phyloP scores from a whole-genome alignment of 2,888 invertebrate species.

The Ormia ochracea region DNA sequence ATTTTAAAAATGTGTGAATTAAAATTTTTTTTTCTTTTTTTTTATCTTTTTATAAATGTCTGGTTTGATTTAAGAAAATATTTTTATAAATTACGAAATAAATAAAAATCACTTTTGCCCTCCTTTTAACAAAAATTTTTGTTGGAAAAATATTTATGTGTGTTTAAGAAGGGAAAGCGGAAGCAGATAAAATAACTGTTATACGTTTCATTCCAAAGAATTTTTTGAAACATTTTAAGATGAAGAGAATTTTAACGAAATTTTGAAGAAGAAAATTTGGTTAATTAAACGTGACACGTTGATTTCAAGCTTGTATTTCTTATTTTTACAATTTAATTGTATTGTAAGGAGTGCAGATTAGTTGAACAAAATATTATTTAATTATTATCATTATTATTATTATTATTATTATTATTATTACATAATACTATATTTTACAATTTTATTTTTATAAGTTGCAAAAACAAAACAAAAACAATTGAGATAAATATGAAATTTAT shows the following conservation, averaged over 20 bases:
- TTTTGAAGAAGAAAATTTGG: background rate
- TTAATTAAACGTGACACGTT: background rate
- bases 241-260: conserved; percentile 13
- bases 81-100: background rate
- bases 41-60: background rate
- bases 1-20: background rate
- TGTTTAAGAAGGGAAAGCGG: too few relatives aligned
- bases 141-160: conserved; percentile 66
- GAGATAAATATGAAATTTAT: conserved; percentile 40
- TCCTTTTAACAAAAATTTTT: conserved; percentile 69
- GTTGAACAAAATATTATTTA: conserved; percentile 39
- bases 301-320: background rate
- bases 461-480: conserved; percentile 42
- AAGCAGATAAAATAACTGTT: background rate
- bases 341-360: conserved; percentile 13
- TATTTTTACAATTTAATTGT: background rate
- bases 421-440: conserved; percentile 36
- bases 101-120: conserved; percentile 54
- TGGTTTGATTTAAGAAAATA: background rate
- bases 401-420: conserved; percentile 23
- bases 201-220: conserved; percentile 76
- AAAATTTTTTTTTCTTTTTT: background rate
- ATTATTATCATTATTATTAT: too few relatives aligned
- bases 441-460: conserved; percentile 24
- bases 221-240: conserved; percentile 66